phyloP scores from a whole-genome alignment of 2,797 vertebrate genomes.

The Hyperoplus immaculatus region DNA sequence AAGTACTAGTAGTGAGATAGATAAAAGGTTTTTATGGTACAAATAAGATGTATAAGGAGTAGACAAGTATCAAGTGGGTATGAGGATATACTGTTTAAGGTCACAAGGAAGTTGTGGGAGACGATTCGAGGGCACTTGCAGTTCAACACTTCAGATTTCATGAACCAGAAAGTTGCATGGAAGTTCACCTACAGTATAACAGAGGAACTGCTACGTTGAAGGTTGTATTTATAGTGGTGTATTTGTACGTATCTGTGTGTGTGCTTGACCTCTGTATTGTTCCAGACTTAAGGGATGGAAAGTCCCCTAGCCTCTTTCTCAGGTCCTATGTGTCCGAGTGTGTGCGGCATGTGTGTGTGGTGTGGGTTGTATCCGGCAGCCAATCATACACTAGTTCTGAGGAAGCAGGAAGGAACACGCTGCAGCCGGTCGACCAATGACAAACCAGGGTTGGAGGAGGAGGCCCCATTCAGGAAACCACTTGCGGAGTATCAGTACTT shows the following conservation, averaged over 20 bases:
- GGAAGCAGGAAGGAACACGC: slow-evolving; percentile 80
- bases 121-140: not conserved
- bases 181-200: not conserved
- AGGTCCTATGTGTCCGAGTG: slow-evolving; percentile 34
- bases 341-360: slow-evolving; percentile 21
- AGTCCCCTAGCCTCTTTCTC: slow-evolving; percentile 50
- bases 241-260: not conserved
- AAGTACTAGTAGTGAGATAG: not conserved
- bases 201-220: not conserved
- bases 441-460: slow-evolving; percentile 27
- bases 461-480: slow-evolving; percentile 65
- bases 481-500: slow-evolving; percentile 38
- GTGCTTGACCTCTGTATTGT: slow-evolving; percentile 35
- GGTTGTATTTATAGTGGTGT: not conserved
- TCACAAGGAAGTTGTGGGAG: not conserved
- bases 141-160: not conserved
- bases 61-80: not conserved
- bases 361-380: slow-evolving; percentile 43
- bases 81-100: not conserved
- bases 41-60: too few relatives aligned
- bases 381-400: slow-evolving; percentile 51
- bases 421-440: slow-evolving; percentile 62
- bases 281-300: slow-evolving; percentile 54
- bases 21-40: not conserved
- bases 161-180: not conserved